A percentile compares a stretch with the other conserved stretches of the same genome.
Evolutionary conservation across 2,888 invertebrate genomes (phyloP).

Genomic region (Cremastobaeus sp.): DNA sequence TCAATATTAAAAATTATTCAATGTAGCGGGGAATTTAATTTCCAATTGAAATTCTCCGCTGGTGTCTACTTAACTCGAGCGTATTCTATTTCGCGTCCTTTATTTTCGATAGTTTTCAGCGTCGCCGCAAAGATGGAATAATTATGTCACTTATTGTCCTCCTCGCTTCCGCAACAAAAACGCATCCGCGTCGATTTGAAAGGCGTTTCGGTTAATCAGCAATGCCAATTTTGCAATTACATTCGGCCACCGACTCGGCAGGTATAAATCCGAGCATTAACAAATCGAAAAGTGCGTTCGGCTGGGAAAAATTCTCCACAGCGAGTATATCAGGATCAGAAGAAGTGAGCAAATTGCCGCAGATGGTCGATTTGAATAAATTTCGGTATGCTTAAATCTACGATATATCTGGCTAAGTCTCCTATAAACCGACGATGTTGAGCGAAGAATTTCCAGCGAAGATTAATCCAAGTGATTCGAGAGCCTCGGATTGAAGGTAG

Average conservation of each 20-base stretch:
- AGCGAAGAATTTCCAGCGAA: slow-evolving; percentile 42
- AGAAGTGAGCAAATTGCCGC: slow-evolving; percentile 14
- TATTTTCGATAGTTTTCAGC: too few species aligned
- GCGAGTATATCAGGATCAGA: slow-evolving; percentile 53
- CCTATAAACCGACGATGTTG: slow-evolving; percentile 42
- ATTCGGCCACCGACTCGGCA: background rate
- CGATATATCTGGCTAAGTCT: slow-evolving; percentile 39
- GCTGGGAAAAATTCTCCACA: slow-evolving; percentile 32
- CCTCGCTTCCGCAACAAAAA: too few species aligned
- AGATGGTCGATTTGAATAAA: slow-evolving; percentile 44
- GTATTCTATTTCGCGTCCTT: background rate
- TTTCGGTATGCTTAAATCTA: slow-evolving; percentile 37
- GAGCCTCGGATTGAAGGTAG: slow-evolving; percentile 43
- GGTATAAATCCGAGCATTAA: slow-evolving; percentile 37
- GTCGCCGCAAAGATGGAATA: too few species aligned
- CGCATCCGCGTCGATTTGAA: too few species aligned
- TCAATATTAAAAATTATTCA: slow-evolving; percentile 37
- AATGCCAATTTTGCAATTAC: slow-evolving; percentile 5
- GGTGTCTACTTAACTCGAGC: background rate
- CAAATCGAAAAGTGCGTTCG: slow-evolving; percentile 42
- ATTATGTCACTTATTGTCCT: too few species aligned
- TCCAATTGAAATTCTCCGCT: slow-evolving; percentile 21
- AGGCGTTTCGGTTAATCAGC: too few species aligned
- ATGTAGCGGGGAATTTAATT: slow-evolving; percentile 23
- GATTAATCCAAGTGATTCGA: slow-evolving; percentile 50